These are phyloP conservation scores for Drosophila mettleri DNA, from an alignment of 2,888 invertebrate species.

Conservation along the genomic window DNA sequence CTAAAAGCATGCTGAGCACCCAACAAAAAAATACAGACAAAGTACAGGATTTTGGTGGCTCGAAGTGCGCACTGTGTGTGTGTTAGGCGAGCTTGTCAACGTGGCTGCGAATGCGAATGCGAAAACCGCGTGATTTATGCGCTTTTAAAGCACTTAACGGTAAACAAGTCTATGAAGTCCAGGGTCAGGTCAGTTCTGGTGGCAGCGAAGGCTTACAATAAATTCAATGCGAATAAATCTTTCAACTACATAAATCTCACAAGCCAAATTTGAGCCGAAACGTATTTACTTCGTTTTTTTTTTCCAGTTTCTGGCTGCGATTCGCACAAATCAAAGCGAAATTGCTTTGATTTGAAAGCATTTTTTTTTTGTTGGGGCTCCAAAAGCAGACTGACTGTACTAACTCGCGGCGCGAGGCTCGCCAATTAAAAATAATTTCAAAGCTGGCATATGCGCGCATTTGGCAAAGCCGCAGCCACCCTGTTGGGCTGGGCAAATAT, in stretches of 20 bases:
- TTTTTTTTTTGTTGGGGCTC: conserved; percentile 61
- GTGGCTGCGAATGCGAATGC: conserved; percentile 46
- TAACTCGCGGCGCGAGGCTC: conserved; percentile 44
- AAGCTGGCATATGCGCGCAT: conserved; percentile 68
- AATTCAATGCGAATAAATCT: conserved; percentile 81
- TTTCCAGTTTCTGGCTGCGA: conserved; percentile 28
- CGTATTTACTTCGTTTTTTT: conserved; percentile 24
- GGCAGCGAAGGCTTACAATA: conserved; percentile 58
- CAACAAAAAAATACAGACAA: neutral
- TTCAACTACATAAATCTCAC: conserved; percentile 84
- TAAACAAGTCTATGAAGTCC: conserved; percentile 77
- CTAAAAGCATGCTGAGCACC: conserved; percentile 58
- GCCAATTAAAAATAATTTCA: conserved; percentile 78
- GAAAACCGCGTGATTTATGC: conserved; percentile 80
- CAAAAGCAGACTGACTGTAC: conserved; percentile 60
- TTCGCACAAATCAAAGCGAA: conserved; percentile 83
- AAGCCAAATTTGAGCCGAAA: conserved; percentile 70
- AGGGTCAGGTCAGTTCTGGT: conserved; percentile 41
- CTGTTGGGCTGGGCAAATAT: conserved; percentile 46
- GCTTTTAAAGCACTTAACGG: conserved; percentile 82
- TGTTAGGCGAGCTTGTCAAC: conserved; percentile 74
- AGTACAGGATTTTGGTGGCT: conserved; percentile 15
- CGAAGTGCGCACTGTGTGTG: conserved; percentile 23
- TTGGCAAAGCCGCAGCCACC: conserved; percentile 39
- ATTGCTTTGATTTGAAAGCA: conserved; percentile 83